Evolutionary conservation across 1,140 invertebrate species (phyloP), one percentile per base, ranked within the genome.

Genomic region (Drosophila varians): DNA sequence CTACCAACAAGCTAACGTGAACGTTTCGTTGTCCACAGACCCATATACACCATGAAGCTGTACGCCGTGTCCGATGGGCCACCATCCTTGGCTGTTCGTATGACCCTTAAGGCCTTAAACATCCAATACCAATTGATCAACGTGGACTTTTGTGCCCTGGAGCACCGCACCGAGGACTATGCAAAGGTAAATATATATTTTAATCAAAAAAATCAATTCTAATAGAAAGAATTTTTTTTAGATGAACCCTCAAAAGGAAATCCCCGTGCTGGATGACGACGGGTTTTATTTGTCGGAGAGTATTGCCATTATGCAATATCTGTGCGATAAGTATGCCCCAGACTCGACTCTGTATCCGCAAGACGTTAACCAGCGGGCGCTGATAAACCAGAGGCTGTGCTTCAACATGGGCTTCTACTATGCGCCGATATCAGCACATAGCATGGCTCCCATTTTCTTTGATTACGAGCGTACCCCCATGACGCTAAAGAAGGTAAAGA

Each of bases 201-300:
- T 14, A 9, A 11, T 2, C 0, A 18, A 16, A 19, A n/a, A 16
- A 46, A 42, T 46, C 4, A 19, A 51, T 45, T 57, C 18, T 1
- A 1, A 28, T 3, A 25, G 14, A 36, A 16, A 3, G 1, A 19
- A 25, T 25, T 2, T 9, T 2, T 28, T 92, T 31, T 83, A 96
- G 95, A 92, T 94, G 91, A 96, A 96, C 92, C 95, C 95, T 2
- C 95, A 96, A 92, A 95, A 95, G 89, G 95, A 96, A 91, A 95
- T 96, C 69, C 95, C 95, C 0, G 94, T 95, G 0, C 87, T 96
- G 49, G 94, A 96, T 47, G 95, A 96, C 69, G 92, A 94, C 74
- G 95, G 95, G 14, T 94, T 96, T 72, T 92, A 93, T 52, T 90
- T 96, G 40, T 93, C 95, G 14, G 95, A 96, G 91, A 96, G 95